Evolutionary conservation across 2,888 invertebrate species (phyloP).

Genomic region (Gandaritis pyraliata): DNA sequence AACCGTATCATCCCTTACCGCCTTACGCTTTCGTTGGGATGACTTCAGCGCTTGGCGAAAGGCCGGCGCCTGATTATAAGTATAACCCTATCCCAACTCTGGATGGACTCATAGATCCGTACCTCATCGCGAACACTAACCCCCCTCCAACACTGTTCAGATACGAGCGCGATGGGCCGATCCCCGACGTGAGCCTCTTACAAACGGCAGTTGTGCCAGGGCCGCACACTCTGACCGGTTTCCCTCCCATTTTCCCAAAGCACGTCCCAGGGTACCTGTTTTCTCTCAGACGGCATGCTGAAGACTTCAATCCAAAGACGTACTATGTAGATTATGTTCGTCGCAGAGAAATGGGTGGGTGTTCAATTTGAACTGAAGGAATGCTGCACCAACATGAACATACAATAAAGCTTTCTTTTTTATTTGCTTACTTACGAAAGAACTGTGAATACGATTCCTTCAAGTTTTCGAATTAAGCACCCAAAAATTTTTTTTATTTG

Average conservation of each 20-base stretch:
- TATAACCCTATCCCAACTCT: constrained; percentile 72
- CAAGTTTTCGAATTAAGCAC: constrained; percentile 78
- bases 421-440: constrained; percentile 57
- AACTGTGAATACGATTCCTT: constrained; percentile 69
- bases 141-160: constrained; percentile 73
- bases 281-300: constrained; percentile 73
- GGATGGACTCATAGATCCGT: constrained; percentile 74
- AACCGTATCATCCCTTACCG: constrained; percentile 69
- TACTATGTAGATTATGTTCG: constrained; percentile 82
- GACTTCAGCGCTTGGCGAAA: constrained; percentile 74
- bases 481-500: constrained; percentile 67
- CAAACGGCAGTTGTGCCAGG: constrained; percentile 66
- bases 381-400: constrained; percentile 59
- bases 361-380: constrained; percentile 80
- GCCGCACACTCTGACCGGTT: constrained; percentile 74
- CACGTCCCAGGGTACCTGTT: constrained; percentile 80
- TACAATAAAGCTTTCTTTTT: constrained; percentile 52
- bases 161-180: constrained; percentile 76
- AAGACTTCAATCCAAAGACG: constrained; percentile 79
- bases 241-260: constrained; percentile 78
- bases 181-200: constrained; percentile 68
- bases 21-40: constrained; percentile 76
- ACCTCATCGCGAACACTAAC: constrained; percentile 61
- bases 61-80: constrained; percentile 72
- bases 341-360: constrained; percentile 82